Conservation (phyloP, 2,888 invertebrate genomes). For the Autographa pulchrina region DNA sequence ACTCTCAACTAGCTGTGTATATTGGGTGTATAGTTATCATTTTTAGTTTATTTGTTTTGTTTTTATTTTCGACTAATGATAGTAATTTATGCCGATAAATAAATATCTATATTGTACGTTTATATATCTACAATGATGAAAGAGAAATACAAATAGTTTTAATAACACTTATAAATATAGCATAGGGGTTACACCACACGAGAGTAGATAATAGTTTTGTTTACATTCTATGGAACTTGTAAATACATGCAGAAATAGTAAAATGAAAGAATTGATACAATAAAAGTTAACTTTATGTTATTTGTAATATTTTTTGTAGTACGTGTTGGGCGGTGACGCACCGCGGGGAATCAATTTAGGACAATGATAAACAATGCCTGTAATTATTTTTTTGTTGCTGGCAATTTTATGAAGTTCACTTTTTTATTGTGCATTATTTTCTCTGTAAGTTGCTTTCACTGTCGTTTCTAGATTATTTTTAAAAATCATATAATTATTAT, state of each 20-base stretch:
- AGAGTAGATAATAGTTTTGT: constrained; percentile 86
- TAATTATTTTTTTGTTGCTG: constrained; percentile 76
- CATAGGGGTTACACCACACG: constrained; percentile 85
- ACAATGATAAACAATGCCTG: constrained; percentile 73
- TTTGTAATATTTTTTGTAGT: constrained; percentile 84
- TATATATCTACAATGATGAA: constrained; percentile 79
- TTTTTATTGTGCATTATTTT: constrained; percentile 88
- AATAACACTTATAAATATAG: constrained; percentile 87
- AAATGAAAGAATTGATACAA: constrained; percentile 87
- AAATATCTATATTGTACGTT: constrained; percentile 85
- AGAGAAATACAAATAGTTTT: constrained; percentile 88
- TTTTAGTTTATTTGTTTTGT: constrained; percentile 82
- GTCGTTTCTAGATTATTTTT: constrained; percentile 88
- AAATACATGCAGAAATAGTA: constrained; percentile 86
- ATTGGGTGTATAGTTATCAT: constrained; percentile 88
- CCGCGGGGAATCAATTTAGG: constrained; percentile 64
- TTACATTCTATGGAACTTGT: constrained; percentile 86
- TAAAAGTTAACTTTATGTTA: constrained; percentile 85
- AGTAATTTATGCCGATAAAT: constrained; percentile 88
- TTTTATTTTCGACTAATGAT: constrained; percentile 85
- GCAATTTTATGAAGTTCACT: constrained; percentile 78
- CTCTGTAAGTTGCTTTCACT: constrained; percentile 88
- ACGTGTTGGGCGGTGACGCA: constrained; percentile 66
- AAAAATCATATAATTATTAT: constrained; percentile 89
- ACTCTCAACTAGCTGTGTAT: constrained; percentile 86